Conservation (phyloP, 2,797 vertebrate genomes). For the Channa striata region DNA sequence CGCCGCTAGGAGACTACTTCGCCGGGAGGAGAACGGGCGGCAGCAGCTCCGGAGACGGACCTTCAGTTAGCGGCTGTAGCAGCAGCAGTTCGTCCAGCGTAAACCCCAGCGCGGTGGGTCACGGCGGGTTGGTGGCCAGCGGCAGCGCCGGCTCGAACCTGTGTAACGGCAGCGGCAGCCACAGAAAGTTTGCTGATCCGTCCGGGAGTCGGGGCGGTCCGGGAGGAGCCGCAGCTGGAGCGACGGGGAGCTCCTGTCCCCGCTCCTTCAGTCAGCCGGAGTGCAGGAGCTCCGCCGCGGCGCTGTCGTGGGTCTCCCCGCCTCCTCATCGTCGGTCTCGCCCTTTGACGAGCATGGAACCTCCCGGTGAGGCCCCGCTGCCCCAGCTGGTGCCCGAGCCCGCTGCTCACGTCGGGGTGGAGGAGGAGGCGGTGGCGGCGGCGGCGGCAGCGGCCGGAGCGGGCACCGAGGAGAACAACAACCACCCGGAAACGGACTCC, state of each 20-base stretch:
- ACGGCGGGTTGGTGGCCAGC: conserved; percentile 70
- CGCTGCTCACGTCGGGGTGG: conserved; percentile 65
- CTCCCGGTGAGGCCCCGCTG: conserved; percentile 78
- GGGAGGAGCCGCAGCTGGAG: conserved; percentile 74
- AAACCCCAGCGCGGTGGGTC: conserved; percentile 54
- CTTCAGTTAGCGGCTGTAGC: conserved; percentile 72
- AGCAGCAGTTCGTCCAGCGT: conserved; percentile 52
- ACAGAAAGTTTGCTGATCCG: conserved; percentile 91
- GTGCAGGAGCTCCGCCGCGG: conserved; percentile 88
- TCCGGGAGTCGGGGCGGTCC: conserved; percentile 82
- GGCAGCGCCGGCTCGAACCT: conserved; percentile 77
- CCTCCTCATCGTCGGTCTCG: conserved; percentile 83
- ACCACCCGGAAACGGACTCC: conserved; percentile 89
- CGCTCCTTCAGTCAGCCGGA: conserved; percentile 92
- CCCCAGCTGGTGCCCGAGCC: conserved; percentile 77
- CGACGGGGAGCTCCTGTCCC: conserved; percentile 77
- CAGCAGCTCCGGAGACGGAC: conserved; percentile 70
- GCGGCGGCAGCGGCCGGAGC: conserved; percentile 64
- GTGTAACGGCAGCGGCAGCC: conserved; percentile 65
- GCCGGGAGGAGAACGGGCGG: conserved; percentile 79
- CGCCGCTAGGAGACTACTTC: conserved; percentile 89
- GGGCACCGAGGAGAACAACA: conserved; percentile 89
- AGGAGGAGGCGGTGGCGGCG: conserved; percentile 82
- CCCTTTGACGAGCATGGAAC: conserved; percentile 85
- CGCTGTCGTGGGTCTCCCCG: conserved; percentile 90